These are phyloP conservation scores for Marasmarcha lunaedactyla DNA, from an alignment of 2,888 invertebrate genomes.

Conservation along the genomic window DNA sequence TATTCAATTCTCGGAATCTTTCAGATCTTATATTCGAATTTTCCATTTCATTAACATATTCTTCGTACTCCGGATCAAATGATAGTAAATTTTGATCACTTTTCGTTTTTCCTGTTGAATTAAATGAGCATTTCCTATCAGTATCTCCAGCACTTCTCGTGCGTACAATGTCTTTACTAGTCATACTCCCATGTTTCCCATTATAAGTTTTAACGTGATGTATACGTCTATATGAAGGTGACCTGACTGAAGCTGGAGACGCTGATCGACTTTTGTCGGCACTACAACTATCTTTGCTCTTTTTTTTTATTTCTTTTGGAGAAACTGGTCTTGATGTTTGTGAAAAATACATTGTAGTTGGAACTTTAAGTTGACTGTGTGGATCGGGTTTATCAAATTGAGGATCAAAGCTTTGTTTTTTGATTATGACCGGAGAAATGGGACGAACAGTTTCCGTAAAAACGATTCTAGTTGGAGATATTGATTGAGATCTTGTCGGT, in stretches of 20 bases:
- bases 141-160: slow-evolving; percentile 77
- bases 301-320: slow-evolving; percentile 38
- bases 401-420: neutral
- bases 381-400: neutral
- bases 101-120: slow-evolving; percentile 29
- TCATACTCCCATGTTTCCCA: slow-evolving; percentile 33
- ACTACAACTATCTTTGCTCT: slow-evolving; percentile 13
- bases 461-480: slow-evolving; percentile 41
- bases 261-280: slow-evolving; percentile 55
- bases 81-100: slow-evolving; percentile 44
- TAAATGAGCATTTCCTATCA: slow-evolving; percentile 37
- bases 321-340: slow-evolving; percentile 54
- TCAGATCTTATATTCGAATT: slow-evolving; percentile 78
- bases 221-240: slow-evolving; percentile 76
- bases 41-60: slow-evolving; percentile 75
- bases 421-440: slow-evolving; percentile 29
- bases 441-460: slow-evolving; percentile 48
- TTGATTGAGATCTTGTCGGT: slow-evolving; percentile 21
- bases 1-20: slow-evolving; percentile 85
- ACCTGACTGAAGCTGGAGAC: slow-evolving; percentile 72
- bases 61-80: slow-evolving; percentile 74
- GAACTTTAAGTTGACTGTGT: slow-evolving; percentile 19
- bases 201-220: slow-evolving; percentile 57
- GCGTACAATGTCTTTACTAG: slow-evolving; percentile 55
- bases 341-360: slow-evolving; percentile 42